Conservation (phyloP, 2,888 invertebrate genomes). For the Drosophila mayaguana region DNA sequence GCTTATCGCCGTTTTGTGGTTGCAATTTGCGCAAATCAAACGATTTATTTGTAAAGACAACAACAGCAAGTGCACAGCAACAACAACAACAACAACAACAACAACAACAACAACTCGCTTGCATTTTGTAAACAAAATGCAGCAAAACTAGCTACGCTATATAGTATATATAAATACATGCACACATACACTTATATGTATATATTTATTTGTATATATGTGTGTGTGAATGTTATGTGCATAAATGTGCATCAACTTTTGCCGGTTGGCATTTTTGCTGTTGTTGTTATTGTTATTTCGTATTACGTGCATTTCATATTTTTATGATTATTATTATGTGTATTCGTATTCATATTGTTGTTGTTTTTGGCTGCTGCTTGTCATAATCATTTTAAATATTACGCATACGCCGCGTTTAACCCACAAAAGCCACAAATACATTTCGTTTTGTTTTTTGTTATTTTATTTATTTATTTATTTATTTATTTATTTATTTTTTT, state of each 20-base stretch:
- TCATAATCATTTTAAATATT: conserved; percentile 55
- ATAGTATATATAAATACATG: conserved; percentile 3
- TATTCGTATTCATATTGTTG: background rate
- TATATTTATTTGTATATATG: conserved; percentile 22
- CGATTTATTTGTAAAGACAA: conserved; percentile 62
- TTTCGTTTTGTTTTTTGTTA: background rate
- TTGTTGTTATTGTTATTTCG: background rate
- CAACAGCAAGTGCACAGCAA: conserved; percentile 22
- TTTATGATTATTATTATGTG: conserved; percentile 13
- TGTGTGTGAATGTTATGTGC: conserved; percentile 14
- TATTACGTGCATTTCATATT: conserved; percentile 18
- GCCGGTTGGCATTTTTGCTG: conserved; percentile 52
- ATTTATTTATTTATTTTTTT: background rate
- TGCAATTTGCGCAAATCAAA: conserved; percentile 79
- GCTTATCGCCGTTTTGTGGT: conserved; percentile 63
- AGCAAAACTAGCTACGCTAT: conserved; percentile 37
- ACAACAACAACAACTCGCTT: conserved; percentile 17
- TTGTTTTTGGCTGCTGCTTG: conserved; percentile 18
- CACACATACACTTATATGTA: conserved; percentile 1
- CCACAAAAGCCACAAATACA: conserved; percentile 46
- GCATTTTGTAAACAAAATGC: conserved; percentile 73
- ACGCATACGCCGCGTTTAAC: conserved; percentile 61
- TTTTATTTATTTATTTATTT: background rate
- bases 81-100: conserved; percentile 12
- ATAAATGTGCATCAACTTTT: conserved; percentile 44